Evolutionary conservation across 1,140 invertebrate genomes (phyloP).

Genomic region (Bemisia tabaci): DNA sequence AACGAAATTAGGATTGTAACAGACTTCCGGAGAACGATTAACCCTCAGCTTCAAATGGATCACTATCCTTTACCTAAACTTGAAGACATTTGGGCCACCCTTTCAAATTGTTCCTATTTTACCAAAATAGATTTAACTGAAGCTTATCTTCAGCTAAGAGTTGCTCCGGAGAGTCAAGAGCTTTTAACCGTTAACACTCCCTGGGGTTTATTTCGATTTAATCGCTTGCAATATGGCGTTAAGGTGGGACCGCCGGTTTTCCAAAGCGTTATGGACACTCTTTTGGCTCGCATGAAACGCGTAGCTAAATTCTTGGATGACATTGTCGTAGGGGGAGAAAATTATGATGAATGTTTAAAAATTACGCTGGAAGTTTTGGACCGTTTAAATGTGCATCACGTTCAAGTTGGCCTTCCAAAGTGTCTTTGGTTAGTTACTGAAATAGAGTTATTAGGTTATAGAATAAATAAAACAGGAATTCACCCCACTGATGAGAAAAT

Average conservation of each 20-base stretch:
- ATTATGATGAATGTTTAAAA: not conserved
- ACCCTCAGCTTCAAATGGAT: conserved; percentile 15
- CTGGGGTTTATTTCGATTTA: conserved; percentile 23
- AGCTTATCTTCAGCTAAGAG: conserved; percentile 23
- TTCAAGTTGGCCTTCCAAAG: conserved; percentile 11
- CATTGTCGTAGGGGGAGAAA: conserved; percentile 11
- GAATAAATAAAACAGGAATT: conserved; percentile 10
- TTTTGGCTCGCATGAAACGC: conserved; percentile 10
- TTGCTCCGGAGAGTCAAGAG: conserved; percentile 22
- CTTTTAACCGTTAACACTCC: conserved; percentile 25
- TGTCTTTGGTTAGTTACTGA: conserved; percentile 11
- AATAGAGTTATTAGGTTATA: conserved; percentile 12
- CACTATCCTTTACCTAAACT: conserved; percentile 15
- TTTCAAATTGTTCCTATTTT: conserved; percentile 21
- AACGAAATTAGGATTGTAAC: conserved; percentile 32
- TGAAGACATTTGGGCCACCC: conserved; percentile 16
- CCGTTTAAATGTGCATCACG: conserved; percentile 2
- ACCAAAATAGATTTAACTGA: conserved; percentile 23
- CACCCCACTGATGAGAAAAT: conserved; percentile 23
- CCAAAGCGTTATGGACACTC: conserved; percentile 24
- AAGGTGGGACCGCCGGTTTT: conserved; percentile 22
- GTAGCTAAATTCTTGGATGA: conserved; percentile 15
- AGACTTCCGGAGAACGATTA: conserved; percentile 36
- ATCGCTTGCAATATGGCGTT: conserved; percentile 25
- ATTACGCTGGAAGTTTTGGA: conserved; percentile 11